These are phyloP conservation scores for Gisinianus flammeolus DNA, from an alignment of 2,888 invertebrate genomes.

Conservation along the genomic window DNA sequence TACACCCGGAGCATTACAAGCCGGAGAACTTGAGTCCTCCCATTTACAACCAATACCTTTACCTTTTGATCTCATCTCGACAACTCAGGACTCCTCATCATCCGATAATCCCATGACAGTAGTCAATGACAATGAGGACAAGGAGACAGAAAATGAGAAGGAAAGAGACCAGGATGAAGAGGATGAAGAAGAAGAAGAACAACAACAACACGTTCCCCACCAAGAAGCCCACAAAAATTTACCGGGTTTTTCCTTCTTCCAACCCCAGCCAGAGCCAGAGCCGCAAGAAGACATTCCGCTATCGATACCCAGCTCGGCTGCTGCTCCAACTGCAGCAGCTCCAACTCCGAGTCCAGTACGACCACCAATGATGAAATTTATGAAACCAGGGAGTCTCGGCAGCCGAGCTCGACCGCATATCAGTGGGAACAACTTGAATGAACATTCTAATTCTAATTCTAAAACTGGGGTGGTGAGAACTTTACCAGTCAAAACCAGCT, in stretches of 20 bases:
- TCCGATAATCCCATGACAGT: background rate
- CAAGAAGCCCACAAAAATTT: too few species aligned
- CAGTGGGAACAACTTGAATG: background rate
- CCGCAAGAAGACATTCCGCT: background rate
- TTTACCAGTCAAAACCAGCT: constrained; percentile 11
- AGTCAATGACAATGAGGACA: background rate
- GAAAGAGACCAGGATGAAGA: background rate
- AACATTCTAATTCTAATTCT: background rate
- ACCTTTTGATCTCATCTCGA: background rate
- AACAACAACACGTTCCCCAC: too few species aligned
- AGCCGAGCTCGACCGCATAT: background rate
- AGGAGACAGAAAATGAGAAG: background rate
- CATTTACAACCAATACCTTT: background rate
- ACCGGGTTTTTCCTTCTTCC: too few species aligned
- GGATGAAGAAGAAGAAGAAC: too few species aligned
- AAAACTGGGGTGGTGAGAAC: background rate
- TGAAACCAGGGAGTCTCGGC: background rate
- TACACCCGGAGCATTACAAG: too few species aligned
- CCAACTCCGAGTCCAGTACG: background rate
- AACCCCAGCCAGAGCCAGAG: too few species aligned
- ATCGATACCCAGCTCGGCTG: background rate
- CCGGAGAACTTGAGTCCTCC: background rate
- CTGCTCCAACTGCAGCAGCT: background rate
- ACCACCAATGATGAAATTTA: background rate
- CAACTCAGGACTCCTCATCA: background rate